Conservation (phyloP, 2,113 vertebrate species). For the Rhegmatorhina hoffmannsi region DNA sequence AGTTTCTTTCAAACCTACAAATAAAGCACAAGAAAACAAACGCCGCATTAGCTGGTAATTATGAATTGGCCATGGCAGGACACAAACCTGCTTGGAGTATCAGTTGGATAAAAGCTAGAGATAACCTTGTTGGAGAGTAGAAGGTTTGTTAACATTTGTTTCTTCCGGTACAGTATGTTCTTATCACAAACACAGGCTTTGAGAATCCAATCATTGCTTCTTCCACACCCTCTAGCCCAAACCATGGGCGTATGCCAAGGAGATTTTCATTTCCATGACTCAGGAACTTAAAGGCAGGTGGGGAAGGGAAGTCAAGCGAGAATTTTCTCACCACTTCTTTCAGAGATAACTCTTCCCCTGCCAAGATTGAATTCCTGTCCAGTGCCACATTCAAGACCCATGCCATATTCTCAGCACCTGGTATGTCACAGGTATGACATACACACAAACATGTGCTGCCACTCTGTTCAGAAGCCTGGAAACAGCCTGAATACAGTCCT, state of each 20-base stretch:
- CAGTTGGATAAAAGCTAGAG: conserved; percentile 64
- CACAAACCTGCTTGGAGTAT: conserved; percentile 49
- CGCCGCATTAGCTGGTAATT: conserved; percentile 49
- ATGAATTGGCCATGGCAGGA: conserved; percentile 40
- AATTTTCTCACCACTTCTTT: conserved; percentile 58
- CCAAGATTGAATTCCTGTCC: background rate
- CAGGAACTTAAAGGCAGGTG: conserved; percentile 61
- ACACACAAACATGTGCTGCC: background rate
- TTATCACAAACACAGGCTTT: conserved; percentile 68
- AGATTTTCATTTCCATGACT: conserved; percentile 70
- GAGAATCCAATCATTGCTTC: conserved; percentile 60
- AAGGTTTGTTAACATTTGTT: conserved; percentile 57
- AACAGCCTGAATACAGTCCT: background rate
- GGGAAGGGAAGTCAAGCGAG: conserved; percentile 59
- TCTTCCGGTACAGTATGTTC: conserved; percentile 65
- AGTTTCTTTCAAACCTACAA: conserved; percentile 76
- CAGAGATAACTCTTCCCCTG: conserved; percentile 18
- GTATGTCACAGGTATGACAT: conserved; percentile 18
- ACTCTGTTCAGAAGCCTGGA: background rate
- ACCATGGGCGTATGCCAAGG: conserved; percentile 62
- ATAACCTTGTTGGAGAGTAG: background rate
- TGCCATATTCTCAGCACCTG: background rate
- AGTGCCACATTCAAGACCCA: background rate
- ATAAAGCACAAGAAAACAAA: conserved; percentile 66
- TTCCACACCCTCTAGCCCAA: conserved; percentile 62